A percentile compares a stretch with the other conserved stretches of the same genome.
Evolutionary conservation across 2,113 vertebrate species (phyloP).

Genomic region (Phodopus roborovskii): DNA sequence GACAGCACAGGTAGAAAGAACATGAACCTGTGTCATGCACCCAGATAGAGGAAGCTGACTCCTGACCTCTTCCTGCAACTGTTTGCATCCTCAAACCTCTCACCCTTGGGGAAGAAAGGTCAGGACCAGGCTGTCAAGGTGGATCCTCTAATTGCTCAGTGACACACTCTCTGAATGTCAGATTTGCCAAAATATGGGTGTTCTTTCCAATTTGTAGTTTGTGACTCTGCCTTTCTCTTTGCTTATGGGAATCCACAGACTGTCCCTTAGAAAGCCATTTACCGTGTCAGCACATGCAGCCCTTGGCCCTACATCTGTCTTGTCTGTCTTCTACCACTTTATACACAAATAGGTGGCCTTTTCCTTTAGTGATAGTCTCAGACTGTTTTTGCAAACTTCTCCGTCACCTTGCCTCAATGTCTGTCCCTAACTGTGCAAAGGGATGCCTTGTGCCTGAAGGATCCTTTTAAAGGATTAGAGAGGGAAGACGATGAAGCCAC

Average conservation of each 20-base stretch:
- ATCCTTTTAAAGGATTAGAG: neutral
- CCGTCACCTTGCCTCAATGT: no score
- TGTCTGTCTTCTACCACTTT: neutral
- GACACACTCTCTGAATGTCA: neutral
- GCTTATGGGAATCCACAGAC: neutral
- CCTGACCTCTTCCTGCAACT: neutral
- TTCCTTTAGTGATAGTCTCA: neutral
- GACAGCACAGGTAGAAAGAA: neutral
- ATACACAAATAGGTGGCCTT: neutral
- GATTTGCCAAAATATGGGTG: neutral
- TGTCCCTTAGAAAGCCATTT: neutral
- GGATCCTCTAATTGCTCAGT: neutral
- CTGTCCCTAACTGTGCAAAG: neutral
- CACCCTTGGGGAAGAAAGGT: neutral
- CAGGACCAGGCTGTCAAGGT: neutral
- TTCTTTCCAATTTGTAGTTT: neutral
- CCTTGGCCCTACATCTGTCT: no score
- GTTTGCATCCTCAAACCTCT: neutral
- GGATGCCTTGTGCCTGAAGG: neutral
- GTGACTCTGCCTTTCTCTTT: neutral
- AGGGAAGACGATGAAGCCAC: neutral
- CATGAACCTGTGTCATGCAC: fast-evolving
- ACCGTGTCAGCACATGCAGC: neutral
- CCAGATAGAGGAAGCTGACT: neutral
- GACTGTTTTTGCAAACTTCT: neutral